Conservation (phyloP, 2,113 vertebrate genomes). For the Pardalotus punctatus region DNA sequence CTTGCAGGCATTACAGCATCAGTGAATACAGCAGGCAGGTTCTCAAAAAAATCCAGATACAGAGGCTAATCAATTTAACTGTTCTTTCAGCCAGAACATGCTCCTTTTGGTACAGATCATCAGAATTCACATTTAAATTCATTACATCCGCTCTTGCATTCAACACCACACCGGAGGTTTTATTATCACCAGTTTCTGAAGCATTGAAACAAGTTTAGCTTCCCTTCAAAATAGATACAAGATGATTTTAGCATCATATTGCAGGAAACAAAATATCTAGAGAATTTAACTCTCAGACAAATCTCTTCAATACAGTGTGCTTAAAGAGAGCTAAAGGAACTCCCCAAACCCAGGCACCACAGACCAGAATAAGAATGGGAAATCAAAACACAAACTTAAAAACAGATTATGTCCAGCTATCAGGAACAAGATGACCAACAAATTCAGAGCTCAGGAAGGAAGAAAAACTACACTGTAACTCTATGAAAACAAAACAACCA, state of each 20-base stretch:
- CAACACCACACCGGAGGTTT: background rate
- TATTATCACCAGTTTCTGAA: background rate
- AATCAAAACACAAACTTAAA: background rate
- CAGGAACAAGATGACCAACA: background rate
- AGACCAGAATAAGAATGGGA: background rate
- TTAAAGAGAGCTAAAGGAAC: background rate
- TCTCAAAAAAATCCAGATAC: background rate
- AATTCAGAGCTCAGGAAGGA: background rate
- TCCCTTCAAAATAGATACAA: background rate
- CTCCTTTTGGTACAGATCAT: background rate
- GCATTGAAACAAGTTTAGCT: background rate
- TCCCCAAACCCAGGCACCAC: background rate
- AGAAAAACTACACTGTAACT: background rate
- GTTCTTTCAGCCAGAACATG: background rate
- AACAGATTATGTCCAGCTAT: background rate
- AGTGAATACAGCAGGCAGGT: background rate
- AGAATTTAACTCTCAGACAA: background rate
- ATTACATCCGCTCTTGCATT: background rate
- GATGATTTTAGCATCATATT: background rate
- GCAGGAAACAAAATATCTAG: background rate
- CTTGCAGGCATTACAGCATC: background rate
- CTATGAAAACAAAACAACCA: background rate
- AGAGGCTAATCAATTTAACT: slow-evolving; percentile 14
- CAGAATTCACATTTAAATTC: background rate
- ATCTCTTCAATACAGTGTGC: background rate